Evolutionary conservation across 2,888 invertebrate genomes (phyloP).

Genomic region (Xestia sexstrigata): DNA sequence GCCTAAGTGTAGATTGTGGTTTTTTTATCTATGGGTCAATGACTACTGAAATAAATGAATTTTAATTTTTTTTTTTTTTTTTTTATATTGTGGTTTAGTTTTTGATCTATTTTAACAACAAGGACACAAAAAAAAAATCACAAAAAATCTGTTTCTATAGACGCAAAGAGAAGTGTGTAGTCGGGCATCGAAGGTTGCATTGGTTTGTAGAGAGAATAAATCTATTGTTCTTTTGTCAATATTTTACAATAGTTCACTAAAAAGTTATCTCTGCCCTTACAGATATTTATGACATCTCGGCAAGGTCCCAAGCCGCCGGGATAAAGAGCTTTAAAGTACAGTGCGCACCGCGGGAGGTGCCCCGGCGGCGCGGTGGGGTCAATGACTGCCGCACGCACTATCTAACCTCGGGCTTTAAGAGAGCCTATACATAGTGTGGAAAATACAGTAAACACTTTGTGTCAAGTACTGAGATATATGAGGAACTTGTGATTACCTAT

Average conservation of each 20-base stretch:
- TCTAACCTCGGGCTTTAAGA: neutral
- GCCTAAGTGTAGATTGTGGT: too few relatives aligned
- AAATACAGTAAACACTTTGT: neutral
- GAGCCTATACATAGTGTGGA: neutral
- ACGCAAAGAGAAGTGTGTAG: too few relatives aligned
- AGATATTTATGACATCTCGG: slow-evolving; percentile 17
- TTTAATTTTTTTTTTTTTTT: too few relatives aligned
- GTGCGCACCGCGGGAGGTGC: neutral
- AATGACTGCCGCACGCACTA: slow-evolving; percentile 24
- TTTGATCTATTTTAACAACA: neutral
- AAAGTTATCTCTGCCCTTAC: neutral
- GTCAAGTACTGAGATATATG: neutral
- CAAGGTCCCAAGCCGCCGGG: slow-evolving; percentile 15
- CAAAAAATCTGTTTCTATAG: neutral
- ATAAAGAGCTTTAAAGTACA: slow-evolving; percentile 21
- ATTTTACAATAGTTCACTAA: neutral
- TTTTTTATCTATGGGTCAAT: too few relatives aligned
- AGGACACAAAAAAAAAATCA: neutral
- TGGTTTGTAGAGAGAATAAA: neutral
- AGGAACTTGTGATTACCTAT: neutral
- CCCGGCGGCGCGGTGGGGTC: slow-evolving; percentile 20
- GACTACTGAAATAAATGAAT: too few relatives aligned
- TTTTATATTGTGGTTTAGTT: too few relatives aligned
- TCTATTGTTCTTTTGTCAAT: neutral
- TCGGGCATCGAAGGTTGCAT: neutral